phyloP scores from a whole-genome alignment of 1,140 invertebrate species.

The Gonioctena quinquepunctata region DNA sequence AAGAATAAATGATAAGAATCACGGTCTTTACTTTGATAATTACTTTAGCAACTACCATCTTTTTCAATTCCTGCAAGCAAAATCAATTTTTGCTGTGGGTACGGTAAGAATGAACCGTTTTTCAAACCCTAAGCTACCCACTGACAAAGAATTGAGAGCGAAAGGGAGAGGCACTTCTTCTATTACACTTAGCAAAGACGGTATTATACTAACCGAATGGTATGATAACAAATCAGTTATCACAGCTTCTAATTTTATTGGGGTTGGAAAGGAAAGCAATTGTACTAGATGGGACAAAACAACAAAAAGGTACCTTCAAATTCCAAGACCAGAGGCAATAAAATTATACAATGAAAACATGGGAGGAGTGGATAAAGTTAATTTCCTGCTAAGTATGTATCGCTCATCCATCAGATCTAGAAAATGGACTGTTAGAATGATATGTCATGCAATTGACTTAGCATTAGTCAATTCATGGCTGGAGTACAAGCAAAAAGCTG shows the following conservation, averaged over 20 bases:
- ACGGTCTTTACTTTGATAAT: constrained; percentile 38
- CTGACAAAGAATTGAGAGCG: constrained; percentile 42
- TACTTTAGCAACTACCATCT: constrained; percentile 53
- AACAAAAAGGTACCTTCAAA: constrained; percentile 44
- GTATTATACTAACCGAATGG: constrained; percentile 24
- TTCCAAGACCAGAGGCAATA: constrained; percentile 9
- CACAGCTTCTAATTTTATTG: constrained; percentile 56
- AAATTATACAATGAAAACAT: constrained; percentile 17
- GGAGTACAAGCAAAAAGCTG: constrained; percentile 6
- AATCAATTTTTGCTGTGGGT: constrained; percentile 46
- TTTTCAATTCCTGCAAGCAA: constrained; percentile 39
- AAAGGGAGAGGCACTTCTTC: constrained; percentile 19
- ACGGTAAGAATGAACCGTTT: constrained; percentile 52
- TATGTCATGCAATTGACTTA: not conserved
- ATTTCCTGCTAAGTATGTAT: constrained; percentile 14
- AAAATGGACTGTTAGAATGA: constrained; percentile 14
- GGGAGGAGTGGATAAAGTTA: constrained; percentile 19
- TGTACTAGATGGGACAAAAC: constrained; percentile 44
- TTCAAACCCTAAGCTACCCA: constrained; percentile 45
- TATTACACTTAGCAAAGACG: constrained; percentile 8
- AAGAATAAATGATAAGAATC: constrained; percentile 18
- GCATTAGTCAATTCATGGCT: constrained; percentile 8
- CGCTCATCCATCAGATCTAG: constrained; percentile 14
- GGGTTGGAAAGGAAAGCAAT: constrained; percentile 43
- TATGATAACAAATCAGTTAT: constrained; percentile 51